phyloP scores from a whole-genome alignment of 2,113 vertebrate species.

The Phycodurus eques region DNA sequence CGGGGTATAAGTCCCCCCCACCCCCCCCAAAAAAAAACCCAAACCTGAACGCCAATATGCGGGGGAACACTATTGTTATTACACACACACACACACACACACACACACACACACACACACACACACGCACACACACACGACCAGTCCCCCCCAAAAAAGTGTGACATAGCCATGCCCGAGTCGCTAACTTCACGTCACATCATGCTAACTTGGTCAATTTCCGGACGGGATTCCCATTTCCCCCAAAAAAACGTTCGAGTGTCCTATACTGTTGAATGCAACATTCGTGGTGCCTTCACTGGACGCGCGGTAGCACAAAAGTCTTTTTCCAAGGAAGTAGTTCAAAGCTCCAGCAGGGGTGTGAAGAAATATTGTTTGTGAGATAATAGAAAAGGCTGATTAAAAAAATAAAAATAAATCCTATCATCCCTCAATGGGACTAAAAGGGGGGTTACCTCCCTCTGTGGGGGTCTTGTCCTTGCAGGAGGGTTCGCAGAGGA shows the following conservation, averaged over 20 bases:
- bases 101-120: background rate
- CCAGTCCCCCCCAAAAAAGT: background rate
- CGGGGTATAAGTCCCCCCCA: no score
- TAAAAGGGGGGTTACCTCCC: conserved; percentile 54
- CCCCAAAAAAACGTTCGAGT: background rate
- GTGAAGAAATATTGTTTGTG: background rate
- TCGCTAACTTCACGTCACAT: background rate
- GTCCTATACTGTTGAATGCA: background rate
- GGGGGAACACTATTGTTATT: background rate
- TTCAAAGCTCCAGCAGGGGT: background rate
- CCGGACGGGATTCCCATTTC: background rate
- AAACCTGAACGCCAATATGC: no score
- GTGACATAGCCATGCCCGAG: no score
- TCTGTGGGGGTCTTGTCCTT: conserved; percentile 85
- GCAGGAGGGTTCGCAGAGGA: conserved; percentile 80
- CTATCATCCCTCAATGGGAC: background rate
- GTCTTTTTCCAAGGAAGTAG: background rate
- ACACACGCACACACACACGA: background rate
- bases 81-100: background rate
- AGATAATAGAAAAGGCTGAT: background rate
- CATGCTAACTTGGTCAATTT: background rate
- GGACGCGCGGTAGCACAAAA: background rate
- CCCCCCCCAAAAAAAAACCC: background rate
- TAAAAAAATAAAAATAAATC: background rate
- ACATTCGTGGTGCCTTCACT: background rate